A percentile compares a stretch with the other conserved stretches of the same genome.
These are phyloP conservation scores for Microtus pennsylvanicus DNA, from an alignment of 2,113 vertebrate species.

Conservation along the genomic window DNA sequence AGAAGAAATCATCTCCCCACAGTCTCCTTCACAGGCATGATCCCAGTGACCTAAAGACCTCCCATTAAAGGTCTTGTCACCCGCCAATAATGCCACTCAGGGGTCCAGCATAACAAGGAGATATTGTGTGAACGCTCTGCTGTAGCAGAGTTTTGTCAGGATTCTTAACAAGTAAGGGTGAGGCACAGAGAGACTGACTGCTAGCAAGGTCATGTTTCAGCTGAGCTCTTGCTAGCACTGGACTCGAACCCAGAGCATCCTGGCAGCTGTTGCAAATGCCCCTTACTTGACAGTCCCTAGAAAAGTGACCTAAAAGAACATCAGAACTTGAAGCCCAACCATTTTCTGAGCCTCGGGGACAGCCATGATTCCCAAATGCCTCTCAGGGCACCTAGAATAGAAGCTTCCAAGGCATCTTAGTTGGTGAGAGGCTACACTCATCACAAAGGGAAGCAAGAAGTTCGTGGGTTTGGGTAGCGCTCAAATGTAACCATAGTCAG, in stretches of 20 bases:
- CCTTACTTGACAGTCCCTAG: too few relatives aligned
- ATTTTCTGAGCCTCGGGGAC: too few relatives aligned
- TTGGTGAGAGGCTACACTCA: too few relatives aligned
- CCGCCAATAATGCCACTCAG: neutral
- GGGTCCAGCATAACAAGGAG: neutral
- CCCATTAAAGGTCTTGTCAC: neutral
- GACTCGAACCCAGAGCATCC: neutral
- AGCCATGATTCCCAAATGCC: neutral
- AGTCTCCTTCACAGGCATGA: neutral
- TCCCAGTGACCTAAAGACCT: neutral
- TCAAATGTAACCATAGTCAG: neutral
- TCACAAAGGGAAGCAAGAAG: accelerated
- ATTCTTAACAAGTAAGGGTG: neutral
- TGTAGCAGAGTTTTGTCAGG: neutral
- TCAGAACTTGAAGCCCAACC: neutral
- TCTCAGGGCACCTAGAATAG: too few relatives aligned
- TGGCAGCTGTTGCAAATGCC: too few relatives aligned
- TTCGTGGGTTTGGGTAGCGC: too few relatives aligned
- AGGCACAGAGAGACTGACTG: neutral
- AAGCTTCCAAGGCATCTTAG: neutral
- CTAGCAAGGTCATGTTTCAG: neutral
- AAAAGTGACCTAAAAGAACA: neutral
- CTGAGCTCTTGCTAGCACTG: neutral
- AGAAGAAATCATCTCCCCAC: neutral
- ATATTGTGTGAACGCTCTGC: neutral